Conservation (phyloP, 2,888 invertebrate species). For the Stenodera caucasica region DNA sequence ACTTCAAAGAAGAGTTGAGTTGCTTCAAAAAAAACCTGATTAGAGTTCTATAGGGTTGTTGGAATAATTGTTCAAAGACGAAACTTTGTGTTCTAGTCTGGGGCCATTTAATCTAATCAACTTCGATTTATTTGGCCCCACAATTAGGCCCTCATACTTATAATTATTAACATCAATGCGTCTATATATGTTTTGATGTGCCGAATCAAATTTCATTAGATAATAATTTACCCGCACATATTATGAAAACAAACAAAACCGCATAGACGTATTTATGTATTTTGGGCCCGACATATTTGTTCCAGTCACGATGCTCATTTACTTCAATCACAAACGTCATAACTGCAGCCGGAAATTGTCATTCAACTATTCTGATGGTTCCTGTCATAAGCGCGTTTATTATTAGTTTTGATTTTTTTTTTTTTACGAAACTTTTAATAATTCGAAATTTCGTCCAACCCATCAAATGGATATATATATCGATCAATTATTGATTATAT, state of each 20-base stretch:
- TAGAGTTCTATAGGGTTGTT: no score
- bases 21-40: no score
- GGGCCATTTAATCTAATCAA: constrained; percentile 16
- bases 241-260: constrained; percentile 48
- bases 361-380: constrained; percentile 44
- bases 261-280: not conserved
- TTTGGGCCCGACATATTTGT: constrained; percentile 36
- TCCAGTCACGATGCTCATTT: constrained; percentile 46
- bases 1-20: no score
- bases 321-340: constrained; percentile 49
- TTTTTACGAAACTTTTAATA: no score
- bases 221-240: constrained; percentile 49
- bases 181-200: constrained; percentile 42
- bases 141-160: constrained; percentile 33
- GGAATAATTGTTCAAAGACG: no score
- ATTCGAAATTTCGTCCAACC: no score
- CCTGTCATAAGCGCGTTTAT: constrained; percentile 40
- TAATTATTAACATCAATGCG: constrained; percentile 39
- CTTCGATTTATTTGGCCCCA: constrained; percentile 4
- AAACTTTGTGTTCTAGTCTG: no score
- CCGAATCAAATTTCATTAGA: constrained; percentile 50
- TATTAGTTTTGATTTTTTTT: constrained; percentile 34
- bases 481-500: no score
- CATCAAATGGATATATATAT: no score
- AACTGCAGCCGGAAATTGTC: constrained; percentile 50